phyloP scores from a whole-genome alignment of 2,888 invertebrate genomes.

The Dione vanillae region DNA sequence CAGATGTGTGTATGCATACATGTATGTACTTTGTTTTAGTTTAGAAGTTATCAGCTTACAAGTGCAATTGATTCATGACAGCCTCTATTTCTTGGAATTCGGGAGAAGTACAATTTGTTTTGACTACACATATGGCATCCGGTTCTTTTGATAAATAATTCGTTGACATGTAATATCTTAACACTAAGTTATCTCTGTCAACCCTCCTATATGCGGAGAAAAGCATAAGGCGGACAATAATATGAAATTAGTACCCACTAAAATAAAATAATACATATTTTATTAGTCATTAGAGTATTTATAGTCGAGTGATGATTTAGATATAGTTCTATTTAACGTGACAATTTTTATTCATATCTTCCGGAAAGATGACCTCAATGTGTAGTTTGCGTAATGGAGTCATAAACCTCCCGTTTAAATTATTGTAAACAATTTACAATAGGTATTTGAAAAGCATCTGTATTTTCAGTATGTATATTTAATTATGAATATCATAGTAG shows the following conservation, averaged over 20 bases:
- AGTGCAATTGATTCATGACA: conserved; percentile 26
- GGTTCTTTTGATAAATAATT: conserved; percentile 30
- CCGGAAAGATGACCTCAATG: conserved; percentile 50
- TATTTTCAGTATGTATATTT: too few relatives aligned
- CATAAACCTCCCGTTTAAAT: conserved; percentile 14
- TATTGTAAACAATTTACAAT: background rate
- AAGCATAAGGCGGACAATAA: too few relatives aligned
- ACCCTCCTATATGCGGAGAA: too few relatives aligned
- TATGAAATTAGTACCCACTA: too few relatives aligned
- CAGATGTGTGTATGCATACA: background rate
- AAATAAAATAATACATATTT: background rate
- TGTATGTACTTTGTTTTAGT: conserved; percentile 1
- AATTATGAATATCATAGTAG: too few relatives aligned
- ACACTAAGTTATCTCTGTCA: too few relatives aligned
- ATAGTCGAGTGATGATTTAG: background rate
- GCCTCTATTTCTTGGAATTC: conserved; percentile 33
- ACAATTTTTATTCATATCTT: conserved; percentile 53
- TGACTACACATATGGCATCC: conserved; percentile 35
- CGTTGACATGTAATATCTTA: too few relatives aligned
- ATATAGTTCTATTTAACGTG: conserved; percentile 49
- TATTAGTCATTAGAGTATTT: background rate
- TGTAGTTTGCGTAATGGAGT: conserved; percentile 38
- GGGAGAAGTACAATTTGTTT: conserved; percentile 34
- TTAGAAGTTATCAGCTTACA: conserved; percentile 34
- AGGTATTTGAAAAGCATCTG: too few relatives aligned